A percentile compares a stretch with the other conserved stretches of the same genome.
Evolutionary conservation across 2,888 invertebrate genomes (phyloP).

Genomic region (Phasia obesa): DNA sequence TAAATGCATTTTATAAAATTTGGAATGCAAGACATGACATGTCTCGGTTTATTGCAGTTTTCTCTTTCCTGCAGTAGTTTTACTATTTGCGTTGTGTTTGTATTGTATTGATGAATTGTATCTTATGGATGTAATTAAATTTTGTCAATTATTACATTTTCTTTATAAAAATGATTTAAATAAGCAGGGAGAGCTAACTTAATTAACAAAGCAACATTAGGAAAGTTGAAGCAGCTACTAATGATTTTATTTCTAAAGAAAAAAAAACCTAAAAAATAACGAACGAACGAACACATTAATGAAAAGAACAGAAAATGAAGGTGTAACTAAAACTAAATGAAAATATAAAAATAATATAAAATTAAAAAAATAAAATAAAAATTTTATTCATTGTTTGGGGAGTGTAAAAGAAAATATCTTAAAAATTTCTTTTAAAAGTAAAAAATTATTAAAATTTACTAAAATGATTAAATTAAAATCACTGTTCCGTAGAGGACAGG

Average conservation of each 20-base stretch:
- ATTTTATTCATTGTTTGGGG: constrained; percentile 42
- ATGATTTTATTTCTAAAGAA: no score
- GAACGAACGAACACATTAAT: not conserved
- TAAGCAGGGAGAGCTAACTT: not conserved
- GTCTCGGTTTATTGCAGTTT: constrained; percentile 30
- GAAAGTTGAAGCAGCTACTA: not conserved
- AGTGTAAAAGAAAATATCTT: not conserved
- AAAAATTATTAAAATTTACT: constrained; percentile 14
- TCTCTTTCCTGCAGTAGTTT: constrained; percentile 43
- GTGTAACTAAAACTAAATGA: constrained; percentile 20
- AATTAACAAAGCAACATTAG: not conserved
- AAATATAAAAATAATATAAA: not conserved
- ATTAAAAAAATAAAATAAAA: not conserved
- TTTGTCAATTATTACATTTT: not conserved
- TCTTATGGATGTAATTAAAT: not conserved
- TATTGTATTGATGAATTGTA: not conserved
- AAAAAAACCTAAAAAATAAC: not conserved
- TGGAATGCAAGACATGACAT: constrained; percentile 46
- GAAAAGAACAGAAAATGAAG: constrained; percentile 20
- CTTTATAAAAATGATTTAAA: no score
- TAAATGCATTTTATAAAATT: not conserved
- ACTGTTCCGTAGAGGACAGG: constrained; percentile 94
- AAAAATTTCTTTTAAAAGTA: not conserved
- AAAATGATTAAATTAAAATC: constrained; percentile 96
- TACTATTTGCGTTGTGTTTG: no score